Percentiles rank a stretch among this genome's conserved stretches.
phyloP scores from a whole-genome alignment of 2,888 invertebrate species.

The Cerceris ruficornis region DNA sequence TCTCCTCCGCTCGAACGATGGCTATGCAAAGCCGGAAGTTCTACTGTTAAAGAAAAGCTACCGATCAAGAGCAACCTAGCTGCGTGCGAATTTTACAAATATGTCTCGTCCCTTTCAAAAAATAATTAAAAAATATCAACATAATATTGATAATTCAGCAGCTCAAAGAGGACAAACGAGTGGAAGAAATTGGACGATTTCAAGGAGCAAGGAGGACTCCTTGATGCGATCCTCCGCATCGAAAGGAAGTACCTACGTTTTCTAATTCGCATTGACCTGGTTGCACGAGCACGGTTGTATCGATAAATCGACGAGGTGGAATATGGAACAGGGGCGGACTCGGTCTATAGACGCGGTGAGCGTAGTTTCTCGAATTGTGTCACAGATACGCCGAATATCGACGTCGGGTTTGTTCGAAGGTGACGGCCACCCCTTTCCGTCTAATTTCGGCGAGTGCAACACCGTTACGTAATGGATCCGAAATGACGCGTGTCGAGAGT shows the following conservation, averaged over 20 bases:
- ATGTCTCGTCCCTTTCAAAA: no score
- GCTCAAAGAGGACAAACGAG: no score
- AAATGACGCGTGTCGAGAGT: conserved; percentile 43
- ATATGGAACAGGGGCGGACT: conserved; percentile 29
- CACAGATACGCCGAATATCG: conserved; percentile 24
- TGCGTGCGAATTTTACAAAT: no score
- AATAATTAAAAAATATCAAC: no score
- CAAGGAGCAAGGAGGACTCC: background rate
- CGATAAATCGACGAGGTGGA: conserved; percentile 45
- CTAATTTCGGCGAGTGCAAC: conserved; percentile 11
- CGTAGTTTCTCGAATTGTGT: conserved; percentile 49
- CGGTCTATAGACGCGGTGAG: background rate
- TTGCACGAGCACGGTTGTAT: conserved; percentile 21
- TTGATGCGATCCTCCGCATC: conserved; percentile 13
- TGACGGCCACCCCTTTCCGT: conserved; percentile 35
- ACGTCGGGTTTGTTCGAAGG: conserved; percentile 29
- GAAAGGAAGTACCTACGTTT: conserved; percentile 1
- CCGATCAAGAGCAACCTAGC: no score
- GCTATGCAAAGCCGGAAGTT: no score
- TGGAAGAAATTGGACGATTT: no score
- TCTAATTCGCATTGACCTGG: conserved; percentile 37
- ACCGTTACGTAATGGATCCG: conserved; percentile 19
- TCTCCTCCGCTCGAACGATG: no score
- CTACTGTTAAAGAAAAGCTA: no score
- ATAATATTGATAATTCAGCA: no score